These are phyloP conservation scores for Dusona sp. DNA, from an alignment of 2,888 invertebrate species.

Conservation along the genomic window DNA sequence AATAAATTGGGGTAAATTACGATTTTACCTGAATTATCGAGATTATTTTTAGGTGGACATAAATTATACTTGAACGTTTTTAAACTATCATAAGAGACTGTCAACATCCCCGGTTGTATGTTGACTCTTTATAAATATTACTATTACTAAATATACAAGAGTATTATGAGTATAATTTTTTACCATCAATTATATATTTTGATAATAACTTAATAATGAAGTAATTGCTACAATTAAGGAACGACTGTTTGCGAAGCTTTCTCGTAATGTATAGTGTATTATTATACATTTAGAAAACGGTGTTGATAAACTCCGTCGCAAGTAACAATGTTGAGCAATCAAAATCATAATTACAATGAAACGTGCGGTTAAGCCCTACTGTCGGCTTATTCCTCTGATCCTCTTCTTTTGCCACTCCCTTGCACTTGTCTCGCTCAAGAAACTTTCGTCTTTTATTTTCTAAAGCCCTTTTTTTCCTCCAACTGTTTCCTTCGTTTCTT, in stretches of 20 bases:
- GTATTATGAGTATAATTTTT: neutral
- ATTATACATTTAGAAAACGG: neutral
- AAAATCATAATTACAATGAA: slow-evolving; percentile 46
- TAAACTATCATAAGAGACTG: neutral
- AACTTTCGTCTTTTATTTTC: slow-evolving; percentile 4
- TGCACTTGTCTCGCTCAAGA: slow-evolving; percentile 56
- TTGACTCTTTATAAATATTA: neutral
- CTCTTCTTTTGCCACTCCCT: slow-evolving; percentile 53
- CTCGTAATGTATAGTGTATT: neutral
- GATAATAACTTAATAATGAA: neutral
- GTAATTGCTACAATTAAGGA: neutral
- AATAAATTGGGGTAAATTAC: too few relatives aligned
- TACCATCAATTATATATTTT: neutral
- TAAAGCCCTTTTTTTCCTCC: slow-evolving; percentile 4
- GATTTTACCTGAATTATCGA: too few relatives aligned
- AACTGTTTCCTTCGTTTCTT: slow-evolving; percentile 31
- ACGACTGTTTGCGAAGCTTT: neutral
- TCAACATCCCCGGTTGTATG: neutral
- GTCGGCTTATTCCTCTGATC: slow-evolving; percentile 64
- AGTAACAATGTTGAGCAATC: slow-evolving; percentile 36
- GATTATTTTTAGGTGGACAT: too few relatives aligned
- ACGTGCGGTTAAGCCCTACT: slow-evolving; percentile 23
- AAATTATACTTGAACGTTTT: too few relatives aligned
- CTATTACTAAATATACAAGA: neutral
- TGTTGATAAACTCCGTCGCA: slow-evolving; percentile 7